A percentile compares a stretch with the other conserved stretches of the same genome.
Conservation (phyloP, 92 coral and sea anemone species). For the Porites rus region DNA sequence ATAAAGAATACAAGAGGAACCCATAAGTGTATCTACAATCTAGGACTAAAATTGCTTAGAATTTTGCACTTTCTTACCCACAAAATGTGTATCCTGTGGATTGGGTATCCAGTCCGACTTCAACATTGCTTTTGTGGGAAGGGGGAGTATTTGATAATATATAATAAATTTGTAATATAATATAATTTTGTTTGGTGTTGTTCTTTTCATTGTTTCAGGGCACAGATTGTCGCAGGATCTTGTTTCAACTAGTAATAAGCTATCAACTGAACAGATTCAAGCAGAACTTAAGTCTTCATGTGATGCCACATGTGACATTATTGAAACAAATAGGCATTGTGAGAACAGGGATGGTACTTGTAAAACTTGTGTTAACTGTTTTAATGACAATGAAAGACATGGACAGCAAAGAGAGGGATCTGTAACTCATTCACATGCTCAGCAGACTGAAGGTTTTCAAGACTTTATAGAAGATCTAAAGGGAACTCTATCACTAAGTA, state of each 20-base stretch:
- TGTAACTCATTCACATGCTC: neutral
- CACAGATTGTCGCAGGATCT: constrained; percentile 9
- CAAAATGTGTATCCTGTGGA: no score
- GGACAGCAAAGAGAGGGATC: neutral
- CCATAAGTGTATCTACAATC: no score
- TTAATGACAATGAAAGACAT: neutral
- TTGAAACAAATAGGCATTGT: neutral
- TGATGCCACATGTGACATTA: neutral
- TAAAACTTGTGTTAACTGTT: neutral
- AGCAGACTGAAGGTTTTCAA: neutral
- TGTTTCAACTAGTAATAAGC: neutral
- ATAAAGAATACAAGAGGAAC: no score
- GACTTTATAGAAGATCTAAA: neutral
- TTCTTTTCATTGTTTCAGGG: constrained; percentile 3
- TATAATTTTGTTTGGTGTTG: neutral
- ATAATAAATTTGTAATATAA: no score
- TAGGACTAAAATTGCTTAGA: no score
- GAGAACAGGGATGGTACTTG: neutral
- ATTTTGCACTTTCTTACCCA: no score
- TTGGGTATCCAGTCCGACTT: no score
- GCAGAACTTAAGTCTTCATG: neutral
- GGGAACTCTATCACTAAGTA: neutral
- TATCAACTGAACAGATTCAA: neutral
- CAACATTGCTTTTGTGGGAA: no score
- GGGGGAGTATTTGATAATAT: no score